Conservation (phyloP, 2,113 vertebrate genomes). For the Antechinus stuartii region DNA sequence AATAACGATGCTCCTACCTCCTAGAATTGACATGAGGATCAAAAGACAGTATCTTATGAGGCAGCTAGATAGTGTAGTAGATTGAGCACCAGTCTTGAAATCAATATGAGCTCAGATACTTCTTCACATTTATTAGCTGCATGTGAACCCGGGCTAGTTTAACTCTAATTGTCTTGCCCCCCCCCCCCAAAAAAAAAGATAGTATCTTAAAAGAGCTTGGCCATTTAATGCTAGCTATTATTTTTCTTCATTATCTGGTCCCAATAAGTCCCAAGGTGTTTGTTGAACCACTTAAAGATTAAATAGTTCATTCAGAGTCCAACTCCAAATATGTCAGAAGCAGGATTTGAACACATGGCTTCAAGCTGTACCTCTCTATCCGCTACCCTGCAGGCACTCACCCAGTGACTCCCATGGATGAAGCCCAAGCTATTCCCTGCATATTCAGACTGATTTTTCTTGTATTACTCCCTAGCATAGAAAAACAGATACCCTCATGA, state of each 20-base stretch:
- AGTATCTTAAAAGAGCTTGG: not conserved
- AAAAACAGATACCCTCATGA: not conserved
- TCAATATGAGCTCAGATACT: no score
- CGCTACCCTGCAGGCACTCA: not conserved
- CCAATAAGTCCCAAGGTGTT: not conserved
- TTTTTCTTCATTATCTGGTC: not conserved
- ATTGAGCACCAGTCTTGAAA: no score
- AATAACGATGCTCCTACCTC: not conserved
- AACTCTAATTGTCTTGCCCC: no score
- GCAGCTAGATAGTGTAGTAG: no score
- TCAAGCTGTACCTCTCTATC: not conserved
- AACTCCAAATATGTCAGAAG: not conserved
- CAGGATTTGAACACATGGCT: not conserved
- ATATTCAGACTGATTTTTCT: constrained; percentile 9
- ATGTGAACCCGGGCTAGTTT: no score
- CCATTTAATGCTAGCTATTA: not conserved
- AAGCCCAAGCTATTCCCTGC: constrained; percentile 10
- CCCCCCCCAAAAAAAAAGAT: not conserved
- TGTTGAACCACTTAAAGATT: not conserved
- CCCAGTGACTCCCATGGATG: not conserved
- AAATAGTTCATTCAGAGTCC: not conserved
- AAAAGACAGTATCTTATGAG: not conserved
- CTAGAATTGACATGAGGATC: not conserved
- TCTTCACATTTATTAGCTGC: no score
- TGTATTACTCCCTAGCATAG: constrained; percentile 28